phyloP scores from a whole-genome alignment of 1,140 invertebrate species.

The Varroa destructor region DNA sequence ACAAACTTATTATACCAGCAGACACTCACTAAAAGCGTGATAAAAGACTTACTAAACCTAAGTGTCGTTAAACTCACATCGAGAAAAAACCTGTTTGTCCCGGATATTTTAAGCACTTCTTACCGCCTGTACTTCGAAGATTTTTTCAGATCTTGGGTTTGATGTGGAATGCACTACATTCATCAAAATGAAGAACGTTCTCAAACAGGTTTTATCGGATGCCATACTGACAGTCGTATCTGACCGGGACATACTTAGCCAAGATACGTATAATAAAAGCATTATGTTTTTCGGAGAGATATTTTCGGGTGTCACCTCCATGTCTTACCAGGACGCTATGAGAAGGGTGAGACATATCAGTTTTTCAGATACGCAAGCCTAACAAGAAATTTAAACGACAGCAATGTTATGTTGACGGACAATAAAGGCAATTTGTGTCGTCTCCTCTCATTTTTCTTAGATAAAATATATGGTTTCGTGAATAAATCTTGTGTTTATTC shows the following conservation, averaged over 20 bases:
- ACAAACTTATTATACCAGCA: too few species aligned
- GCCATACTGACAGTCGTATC: background rate
- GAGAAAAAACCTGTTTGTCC: too few species aligned
- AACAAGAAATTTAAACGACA: too few species aligned
- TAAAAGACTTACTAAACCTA: too few species aligned
- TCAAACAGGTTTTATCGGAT: background rate
- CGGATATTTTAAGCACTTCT: background rate
- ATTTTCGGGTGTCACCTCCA: background rate
- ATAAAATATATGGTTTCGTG: too few species aligned
- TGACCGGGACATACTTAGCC: background rate
- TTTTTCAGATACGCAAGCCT: too few species aligned
- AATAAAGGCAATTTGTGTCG: too few species aligned
- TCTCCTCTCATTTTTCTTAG: too few species aligned
- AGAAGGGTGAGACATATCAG: background rate
- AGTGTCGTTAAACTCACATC: too few species aligned
- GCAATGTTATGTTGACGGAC: too few species aligned
- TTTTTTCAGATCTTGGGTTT: conserved; percentile 9
- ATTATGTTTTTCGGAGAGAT: background rate
- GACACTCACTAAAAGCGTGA: too few species aligned
- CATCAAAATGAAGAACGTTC: conserved; percentile 8
- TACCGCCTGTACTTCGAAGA: background rate
- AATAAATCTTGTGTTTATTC: too few species aligned
- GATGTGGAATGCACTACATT: background rate
- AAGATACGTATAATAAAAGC: background rate
- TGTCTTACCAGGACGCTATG: background rate